These are phyloP conservation scores for Pluvianellus socialis DNA, from an alignment of 2,113 vertebrate genomes.

Conservation along the genomic window DNA sequence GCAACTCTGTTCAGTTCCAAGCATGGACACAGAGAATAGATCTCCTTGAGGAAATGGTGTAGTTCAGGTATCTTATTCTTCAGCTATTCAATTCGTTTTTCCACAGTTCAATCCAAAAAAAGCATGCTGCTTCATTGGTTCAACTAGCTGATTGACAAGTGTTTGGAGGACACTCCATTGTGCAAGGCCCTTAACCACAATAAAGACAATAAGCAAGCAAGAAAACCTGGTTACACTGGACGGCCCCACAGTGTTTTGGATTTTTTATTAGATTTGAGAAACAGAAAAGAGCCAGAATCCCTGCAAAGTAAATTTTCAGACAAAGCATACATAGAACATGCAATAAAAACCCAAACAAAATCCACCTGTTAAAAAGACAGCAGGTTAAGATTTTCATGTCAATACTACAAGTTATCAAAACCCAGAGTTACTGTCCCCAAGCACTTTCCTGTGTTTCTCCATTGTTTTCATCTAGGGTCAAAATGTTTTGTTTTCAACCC, in stretches of 20 bases:
- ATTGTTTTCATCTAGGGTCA: not conserved
- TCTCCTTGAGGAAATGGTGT: not conserved
- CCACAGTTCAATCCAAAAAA: not conserved
- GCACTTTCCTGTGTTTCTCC: not conserved
- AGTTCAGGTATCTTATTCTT: not conserved
- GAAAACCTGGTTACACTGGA: not conserved
- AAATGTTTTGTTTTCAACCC: not conserved
- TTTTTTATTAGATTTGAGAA: not conserved
- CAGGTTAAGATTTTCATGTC: not conserved
- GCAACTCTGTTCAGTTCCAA: not conserved
- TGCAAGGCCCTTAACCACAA: not conserved
- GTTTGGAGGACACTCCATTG: not conserved
- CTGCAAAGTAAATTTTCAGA: not conserved
- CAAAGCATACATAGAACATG: not conserved
- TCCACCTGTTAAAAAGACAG: not conserved
- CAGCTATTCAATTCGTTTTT: not conserved
- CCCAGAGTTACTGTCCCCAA: not conserved
- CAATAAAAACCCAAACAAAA: not conserved
- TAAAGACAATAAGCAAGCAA: not conserved
- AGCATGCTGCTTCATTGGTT: not conserved
- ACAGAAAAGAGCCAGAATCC: not conserved
- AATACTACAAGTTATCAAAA: not conserved
- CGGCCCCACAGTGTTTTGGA: not conserved
- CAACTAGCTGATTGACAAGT: not conserved
- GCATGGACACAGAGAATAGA: not conserved